Conservation (phyloP, 2,113 vertebrate genomes). For the Urocolius indicus region DNA sequence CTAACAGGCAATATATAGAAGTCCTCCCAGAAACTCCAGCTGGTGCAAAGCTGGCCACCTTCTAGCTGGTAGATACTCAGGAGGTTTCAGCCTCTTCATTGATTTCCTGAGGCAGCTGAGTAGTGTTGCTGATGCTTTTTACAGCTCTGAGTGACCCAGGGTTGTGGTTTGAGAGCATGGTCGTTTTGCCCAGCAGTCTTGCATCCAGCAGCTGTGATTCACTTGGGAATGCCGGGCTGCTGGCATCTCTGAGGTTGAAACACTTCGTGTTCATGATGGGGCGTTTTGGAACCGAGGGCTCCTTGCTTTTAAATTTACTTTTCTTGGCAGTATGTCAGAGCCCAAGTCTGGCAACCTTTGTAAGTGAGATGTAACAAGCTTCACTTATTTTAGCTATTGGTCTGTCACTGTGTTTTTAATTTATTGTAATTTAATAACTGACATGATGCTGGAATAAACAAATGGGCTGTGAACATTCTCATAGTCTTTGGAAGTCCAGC, state of each 20-base stretch:
- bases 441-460: slow-evolving; percentile 59
- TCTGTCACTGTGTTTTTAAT: slow-evolving; percentile 65
- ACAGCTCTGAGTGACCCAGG: neutral
- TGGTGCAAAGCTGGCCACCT: neutral
- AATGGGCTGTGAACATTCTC: slow-evolving; percentile 60
- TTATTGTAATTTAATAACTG: slow-evolving; percentile 59
- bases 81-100: neutral
- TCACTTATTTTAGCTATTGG: slow-evolving; percentile 50
- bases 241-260: neutral
- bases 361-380: slow-evolving; percentile 51
- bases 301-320: slow-evolving; percentile 40
- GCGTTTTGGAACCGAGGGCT: neutral
- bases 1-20: neutral
- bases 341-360: slow-evolving; percentile 43
- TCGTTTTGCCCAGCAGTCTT: neutral
- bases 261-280: neutral
- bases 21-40: neutral
- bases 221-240: neutral
- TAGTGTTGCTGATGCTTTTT: neutral
- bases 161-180: neutral
- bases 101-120: neutral
- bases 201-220: neutral
- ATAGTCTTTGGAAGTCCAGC: slow-evolving; percentile 31
- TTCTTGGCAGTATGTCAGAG: slow-evolving; percentile 56
- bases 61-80: neutral